A percentile compares a stretch with the other conserved stretches of the same genome.
These are phyloP conservation scores for Drosophila phalerata DNA, from an alignment of 2,888 invertebrate species.

Conservation along the genomic window DNA sequence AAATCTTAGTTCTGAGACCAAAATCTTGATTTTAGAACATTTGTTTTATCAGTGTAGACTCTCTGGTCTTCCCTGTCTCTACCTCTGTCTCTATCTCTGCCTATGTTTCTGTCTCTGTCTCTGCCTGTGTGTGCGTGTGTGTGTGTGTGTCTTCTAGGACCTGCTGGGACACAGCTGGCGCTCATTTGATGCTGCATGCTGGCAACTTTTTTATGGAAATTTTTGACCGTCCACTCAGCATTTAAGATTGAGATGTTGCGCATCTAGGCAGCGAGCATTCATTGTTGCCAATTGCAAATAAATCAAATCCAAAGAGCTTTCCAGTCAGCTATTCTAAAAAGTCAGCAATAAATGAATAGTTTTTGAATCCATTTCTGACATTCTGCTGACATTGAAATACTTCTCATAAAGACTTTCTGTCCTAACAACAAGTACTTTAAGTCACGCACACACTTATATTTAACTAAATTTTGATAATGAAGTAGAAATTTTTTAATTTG, in stretches of 20 bases:
- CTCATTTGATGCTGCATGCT: constrained; percentile 44
- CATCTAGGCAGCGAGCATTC: constrained; percentile 7
- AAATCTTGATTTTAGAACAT: too few relatives aligned
- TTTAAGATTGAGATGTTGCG: constrained; percentile 54
- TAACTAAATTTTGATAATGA: neutral
- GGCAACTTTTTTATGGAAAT: constrained; percentile 59
- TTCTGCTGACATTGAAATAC: constrained; percentile 2
- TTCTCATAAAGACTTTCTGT: neutral
- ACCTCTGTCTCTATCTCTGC: neutral
- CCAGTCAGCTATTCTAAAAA: neutral
- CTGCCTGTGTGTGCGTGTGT: neutral
- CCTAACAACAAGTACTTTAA: neutral
- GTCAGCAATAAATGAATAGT: constrained; percentile 26
- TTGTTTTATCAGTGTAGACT: too few relatives aligned
- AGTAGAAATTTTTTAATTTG: neutral
- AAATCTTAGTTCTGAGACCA: too few relatives aligned
- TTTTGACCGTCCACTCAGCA: constrained; percentile 37
- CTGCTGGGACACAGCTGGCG: constrained; percentile 44
- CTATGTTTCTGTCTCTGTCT: neutral
- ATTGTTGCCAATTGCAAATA: constrained; percentile 41
- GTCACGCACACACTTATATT: neutral
- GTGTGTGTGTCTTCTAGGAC: constrained; percentile 4
- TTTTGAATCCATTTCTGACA: constrained; percentile 5
- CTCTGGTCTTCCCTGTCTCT: neutral
- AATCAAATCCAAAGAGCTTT: constrained; percentile 19